Percentiles rank a stretch among this genome's conserved stretches.
Evolutionary conservation across 2,888 invertebrate genomes (phyloP).

Genomic region (Sipha maydis): DNA sequence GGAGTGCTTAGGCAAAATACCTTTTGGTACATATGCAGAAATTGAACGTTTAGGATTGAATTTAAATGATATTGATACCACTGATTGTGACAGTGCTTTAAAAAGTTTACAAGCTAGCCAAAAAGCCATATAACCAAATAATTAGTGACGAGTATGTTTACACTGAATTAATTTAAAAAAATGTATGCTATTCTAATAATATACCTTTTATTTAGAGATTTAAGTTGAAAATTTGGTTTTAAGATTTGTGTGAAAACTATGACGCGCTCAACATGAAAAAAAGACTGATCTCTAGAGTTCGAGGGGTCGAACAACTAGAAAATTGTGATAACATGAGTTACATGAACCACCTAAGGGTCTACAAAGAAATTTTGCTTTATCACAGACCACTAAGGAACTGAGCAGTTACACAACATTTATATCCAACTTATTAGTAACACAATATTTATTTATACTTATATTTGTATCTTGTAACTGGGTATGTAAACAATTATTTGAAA

Average conservation of each 20-base stretch:
- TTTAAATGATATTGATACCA: conserved; percentile 94
- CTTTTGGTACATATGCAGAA: conserved; percentile 93
- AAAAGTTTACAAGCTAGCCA: conserved; percentile 78
- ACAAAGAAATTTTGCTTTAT: conserved; percentile 15
- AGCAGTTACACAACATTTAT: conserved; percentile 34
- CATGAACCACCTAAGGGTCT: conserved; percentile 8
- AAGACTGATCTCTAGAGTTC: conserved; percentile 62
- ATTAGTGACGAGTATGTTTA: not conserved
- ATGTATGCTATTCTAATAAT: not conserved
- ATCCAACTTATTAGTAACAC: conserved; percentile 13
- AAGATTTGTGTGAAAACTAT: conserved; percentile 26
- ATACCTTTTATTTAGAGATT: not conserved
- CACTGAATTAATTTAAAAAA: not conserved
- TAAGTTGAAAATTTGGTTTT: conserved; percentile 26
- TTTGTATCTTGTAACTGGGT: conserved; percentile 31
- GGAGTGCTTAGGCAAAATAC: conserved; percentile 91
- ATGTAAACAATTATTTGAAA: conserved; percentile 28
- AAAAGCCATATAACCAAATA: conserved; percentile 40
- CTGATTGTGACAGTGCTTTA: conserved; percentile 94
- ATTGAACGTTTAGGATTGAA: conserved; percentile 90
- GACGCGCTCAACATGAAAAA: conserved; percentile 50
- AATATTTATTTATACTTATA: conserved; percentile 22
- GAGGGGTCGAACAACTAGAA: conserved; percentile 55
- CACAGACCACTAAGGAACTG: conserved; percentile 42
- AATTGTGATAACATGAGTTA: conserved; percentile 53